Evolutionary conservation across 2,797 vertebrate genomes (phyloP), one percentile per base, ranked within the genome.

Genomic region (Hapalemur alaotrensis): DNA sequence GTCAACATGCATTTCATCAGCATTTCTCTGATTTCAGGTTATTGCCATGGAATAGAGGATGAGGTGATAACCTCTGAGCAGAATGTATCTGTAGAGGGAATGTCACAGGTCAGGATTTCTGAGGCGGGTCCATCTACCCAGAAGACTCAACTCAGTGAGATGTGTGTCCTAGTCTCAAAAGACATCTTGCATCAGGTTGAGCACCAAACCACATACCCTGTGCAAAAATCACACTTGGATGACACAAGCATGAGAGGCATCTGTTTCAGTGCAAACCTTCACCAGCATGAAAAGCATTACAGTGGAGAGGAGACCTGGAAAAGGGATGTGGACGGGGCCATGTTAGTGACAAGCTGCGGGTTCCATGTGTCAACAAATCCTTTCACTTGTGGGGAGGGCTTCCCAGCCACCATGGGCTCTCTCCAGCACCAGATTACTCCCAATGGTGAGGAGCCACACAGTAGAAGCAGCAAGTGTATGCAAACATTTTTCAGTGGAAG

Each of bases 21-120:
- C 57, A 30, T 57, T 73, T 93, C 50, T 95, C 52, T 93, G 48
- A 48, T 95, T 90, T 95, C 22, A 90, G 80, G 80, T 80, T 80
- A 30, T 59, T n/a, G 15, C 25, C 65, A 48, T 85, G 67, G 59
- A 57, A 30, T 1, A 6, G 52, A 89, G 50, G 48, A 79, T 43
- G 72, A 85, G 38, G 65, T 46, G 18, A 3, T 28, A 59, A 28
- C 72, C 84, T 73, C 65, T 41, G 38, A 90, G 46, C 63, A 48
- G 32, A 85, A 25, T 41, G 1, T 54, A 22, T 72, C 91, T 89
- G 4, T 72, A 83, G n/a, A 78, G 48, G 43, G 30, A 72, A 46
- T 63, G 52, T 72, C 72, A 41, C 80, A 57, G 4, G 17, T 65
- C 65, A 48, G 65, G 73, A 57, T 46, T 73, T 65, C 54, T 57